Percentiles rank a stretch among this genome's conserved stretches.
These are phyloP conservation scores for Drosophila virilis DNA, from an alignment of 1,140 invertebrate genomes.

Conservation along the genomic window DNA sequence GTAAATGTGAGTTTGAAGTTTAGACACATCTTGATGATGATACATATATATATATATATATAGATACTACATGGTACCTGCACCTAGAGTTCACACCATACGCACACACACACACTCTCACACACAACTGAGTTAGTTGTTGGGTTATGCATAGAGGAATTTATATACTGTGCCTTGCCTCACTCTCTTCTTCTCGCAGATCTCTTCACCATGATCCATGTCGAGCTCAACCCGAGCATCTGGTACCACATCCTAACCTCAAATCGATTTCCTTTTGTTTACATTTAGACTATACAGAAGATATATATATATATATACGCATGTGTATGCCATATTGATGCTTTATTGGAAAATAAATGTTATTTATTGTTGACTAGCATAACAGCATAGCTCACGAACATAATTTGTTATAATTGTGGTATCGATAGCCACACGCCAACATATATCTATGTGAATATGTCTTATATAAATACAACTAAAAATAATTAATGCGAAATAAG, in stretches of 20 bases:
- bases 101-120: constrained; percentile 1
- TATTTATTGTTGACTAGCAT: constrained; percentile 63
- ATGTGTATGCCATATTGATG: constrained; percentile 35
- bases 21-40: no score
- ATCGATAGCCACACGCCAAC: background rate
- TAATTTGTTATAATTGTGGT: background rate
- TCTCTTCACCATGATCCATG: background rate
- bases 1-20: background rate
- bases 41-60: constrained; percentile 1
- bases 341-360: constrained; percentile 67
- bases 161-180: constrained; percentile 61
- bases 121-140: constrained; percentile 25
- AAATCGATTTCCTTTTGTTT: background rate
- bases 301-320: constrained; percentile 2
- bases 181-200: background rate
- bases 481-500: background rate
- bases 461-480: background rate
- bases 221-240: constrained; percentile 4
- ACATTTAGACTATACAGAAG: no score
- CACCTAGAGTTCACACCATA: constrained; percentile 11
- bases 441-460: background rate
- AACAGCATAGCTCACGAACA: background rate
- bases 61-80: constrained; percentile 12
- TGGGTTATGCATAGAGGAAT: constrained; percentile 40
- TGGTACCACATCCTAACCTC: constrained; percentile 2